Percentiles rank a stretch among this genome's conserved stretches.
Conservation (phyloP, 1,140 invertebrate genomes). For the Drosophila pallidifrons region DNA sequence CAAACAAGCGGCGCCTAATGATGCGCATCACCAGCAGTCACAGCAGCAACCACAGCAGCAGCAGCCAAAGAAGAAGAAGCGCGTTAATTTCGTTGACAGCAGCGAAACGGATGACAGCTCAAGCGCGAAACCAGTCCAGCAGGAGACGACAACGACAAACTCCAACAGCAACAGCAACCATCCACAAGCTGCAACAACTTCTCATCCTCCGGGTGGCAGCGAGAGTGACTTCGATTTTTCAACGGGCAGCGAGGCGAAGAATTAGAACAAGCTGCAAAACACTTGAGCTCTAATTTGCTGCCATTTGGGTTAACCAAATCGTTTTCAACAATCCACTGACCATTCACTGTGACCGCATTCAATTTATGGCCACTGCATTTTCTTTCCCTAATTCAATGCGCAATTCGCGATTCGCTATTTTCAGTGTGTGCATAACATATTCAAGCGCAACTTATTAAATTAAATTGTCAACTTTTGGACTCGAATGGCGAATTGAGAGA, state of each 20-base stretch:
- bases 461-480: slow-evolving; percentile 2
- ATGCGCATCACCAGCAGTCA: slow-evolving; percentile 70
- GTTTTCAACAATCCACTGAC: slow-evolving; percentile 37
- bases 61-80: slow-evolving; percentile 83
- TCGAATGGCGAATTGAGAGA: too few relatives aligned
- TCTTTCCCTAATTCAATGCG: neutral
- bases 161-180: neutral
- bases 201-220: slow-evolving; percentile 44
- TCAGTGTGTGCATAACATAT: neutral
- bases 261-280: slow-evolving; percentile 75
- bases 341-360: slow-evolving; percentile 59
- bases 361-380: slow-evolving; percentile 66
- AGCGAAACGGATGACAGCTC: slow-evolving; percentile 85
- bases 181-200: slow-evolving; percentile 12
- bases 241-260: slow-evolving; percentile 79
- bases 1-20: slow-evolving; percentile 76
- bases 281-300: slow-evolving; percentile 74
- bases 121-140: slow-evolving; percentile 72
- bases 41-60: slow-evolving; percentile 66
- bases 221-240: slow-evolving; percentile 84
- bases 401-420: neutral
- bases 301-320: slow-evolving; percentile 75
- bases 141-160: slow-evolving; percentile 18
- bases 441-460: neutral
- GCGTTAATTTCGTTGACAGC: slow-evolving; percentile 85